Base-by-base conservation (phyloP, 2,888 invertebrate species). In the Lissocephala sabroskyi region DNA sequence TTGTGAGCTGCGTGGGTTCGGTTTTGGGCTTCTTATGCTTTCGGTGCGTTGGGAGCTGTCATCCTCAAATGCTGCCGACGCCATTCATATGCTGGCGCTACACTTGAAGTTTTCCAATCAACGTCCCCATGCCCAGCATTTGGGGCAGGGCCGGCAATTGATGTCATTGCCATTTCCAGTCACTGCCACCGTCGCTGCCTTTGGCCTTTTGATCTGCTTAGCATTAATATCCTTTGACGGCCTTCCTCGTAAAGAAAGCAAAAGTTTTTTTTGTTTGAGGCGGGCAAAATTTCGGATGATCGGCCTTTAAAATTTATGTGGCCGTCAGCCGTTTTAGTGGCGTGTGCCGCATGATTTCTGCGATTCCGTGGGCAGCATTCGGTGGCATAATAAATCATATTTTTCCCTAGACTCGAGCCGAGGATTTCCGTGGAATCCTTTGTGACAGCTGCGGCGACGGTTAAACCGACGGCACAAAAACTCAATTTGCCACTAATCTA, bases 171-270 rank as follows among this genome's bases (percentile, higher is more conserved):
- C 28, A 33, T 14, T 14, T 13, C 35, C 35, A 23, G 23, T 7
- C 23, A 35, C 1, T 4, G n/a, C 17, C 4, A n/a, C 17, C n/a
- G 14, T 7, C 29, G 17, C 46, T 43, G 32, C 50, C 35, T 18
- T 30, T 67, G 61, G 64, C 55, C 64, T 53, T 71, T 61, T 71
- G 57, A 52, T 52, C 45, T 49, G 45, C 37, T 52, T 26, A 55
- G 36, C 43, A 47, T 42, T 49, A 45, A 63, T 63, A 52, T 45
- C 46, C 39, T 42, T 32, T 45, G 54, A 58, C 64, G 58, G 3
- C 6, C 3, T 7, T 7, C 30, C 9, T 10, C 5, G 40, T 46
- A 55, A 49, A 56, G 49, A 32, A 56, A 52, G 23, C 7, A 23
- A 23, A 23, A 23, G 23, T 23, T 23, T 23, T 7, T 7, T 23